A percentile compares a stretch with the other conserved stretches of the same genome.
Evolutionary conservation across 2,113 vertebrate genomes (phyloP).

Genomic region (Fukomys damarensis): DNA sequence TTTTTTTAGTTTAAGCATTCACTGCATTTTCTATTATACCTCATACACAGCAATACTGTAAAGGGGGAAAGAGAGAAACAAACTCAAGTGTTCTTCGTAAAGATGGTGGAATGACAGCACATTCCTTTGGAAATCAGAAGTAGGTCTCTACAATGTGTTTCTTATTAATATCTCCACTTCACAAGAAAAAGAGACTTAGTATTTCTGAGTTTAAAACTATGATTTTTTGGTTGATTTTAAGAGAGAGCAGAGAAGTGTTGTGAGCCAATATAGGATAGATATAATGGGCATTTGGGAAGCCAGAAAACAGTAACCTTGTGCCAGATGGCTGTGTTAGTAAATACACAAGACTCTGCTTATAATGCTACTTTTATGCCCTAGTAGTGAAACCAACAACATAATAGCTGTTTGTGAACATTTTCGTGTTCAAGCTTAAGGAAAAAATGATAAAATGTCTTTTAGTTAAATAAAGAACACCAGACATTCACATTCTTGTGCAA

Average conservation of each 20-base stretch:
- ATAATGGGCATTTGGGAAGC: background rate
- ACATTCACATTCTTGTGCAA: background rate
- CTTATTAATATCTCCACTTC: background rate
- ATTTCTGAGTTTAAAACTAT: background rate
- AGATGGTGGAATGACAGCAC: background rate
- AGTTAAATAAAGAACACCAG: background rate
- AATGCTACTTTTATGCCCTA: background rate
- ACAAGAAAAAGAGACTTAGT: background rate
- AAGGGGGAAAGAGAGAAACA: background rate
- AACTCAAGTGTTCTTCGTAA: background rate
- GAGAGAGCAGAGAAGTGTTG: background rate
- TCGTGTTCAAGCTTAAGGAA: background rate
- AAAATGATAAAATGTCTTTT: background rate
- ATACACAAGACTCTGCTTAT: background rate
- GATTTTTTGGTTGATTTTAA: conserved; percentile 3
- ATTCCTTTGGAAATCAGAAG: background rate
- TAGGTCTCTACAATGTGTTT: background rate
- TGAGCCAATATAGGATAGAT: background rate
- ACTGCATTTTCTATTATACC: background rate
- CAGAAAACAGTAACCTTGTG: background rate
- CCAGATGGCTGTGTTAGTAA: background rate
- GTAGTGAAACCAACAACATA: background rate
- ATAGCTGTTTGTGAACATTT: background rate
- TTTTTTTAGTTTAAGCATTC: background rate
- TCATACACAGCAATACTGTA: background rate